Percentiles rank a stretch among this genome's conserved stretches.
Evolutionary conservation across 53 echinoderm and acorn worm species (phyloP).

Genomic region (Henricia sp.): DNA sequence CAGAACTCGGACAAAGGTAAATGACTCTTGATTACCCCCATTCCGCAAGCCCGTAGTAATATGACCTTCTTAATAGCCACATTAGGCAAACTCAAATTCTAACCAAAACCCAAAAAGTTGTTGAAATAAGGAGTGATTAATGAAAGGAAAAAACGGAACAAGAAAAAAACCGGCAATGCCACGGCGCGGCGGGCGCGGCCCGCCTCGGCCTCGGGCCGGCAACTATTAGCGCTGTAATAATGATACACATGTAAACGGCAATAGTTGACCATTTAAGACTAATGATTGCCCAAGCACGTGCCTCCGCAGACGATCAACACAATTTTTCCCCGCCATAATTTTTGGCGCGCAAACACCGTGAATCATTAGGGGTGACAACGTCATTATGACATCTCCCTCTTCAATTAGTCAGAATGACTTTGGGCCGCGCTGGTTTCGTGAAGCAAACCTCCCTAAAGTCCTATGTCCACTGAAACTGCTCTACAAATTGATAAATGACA

Average conservation of each 20-base stretch:
- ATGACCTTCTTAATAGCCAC: no score
- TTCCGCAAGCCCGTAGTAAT: no score
- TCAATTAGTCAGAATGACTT: slow-evolving; percentile 34
- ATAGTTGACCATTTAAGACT: slow-evolving; percentile 55
- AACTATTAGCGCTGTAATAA: background rate
- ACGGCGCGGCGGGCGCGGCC: background rate
- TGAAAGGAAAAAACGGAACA: background rate
- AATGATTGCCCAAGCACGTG: slow-evolving; percentile 49
- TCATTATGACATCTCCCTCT: slow-evolving; percentile 26
- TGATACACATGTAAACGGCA: slow-evolving; percentile 50
- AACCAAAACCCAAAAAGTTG: no score
- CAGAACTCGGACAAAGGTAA: no score
- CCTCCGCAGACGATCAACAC: slow-evolving; percentile 43
- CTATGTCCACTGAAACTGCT: slow-evolving; percentile 17
- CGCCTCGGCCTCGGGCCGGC: background rate
- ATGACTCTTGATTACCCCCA: no score
- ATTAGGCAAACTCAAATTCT: no score
- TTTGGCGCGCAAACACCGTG: slow-evolving; percentile 56
- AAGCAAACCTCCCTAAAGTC: background rate
- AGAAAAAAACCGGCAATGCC: background rate
- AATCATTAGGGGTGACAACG: slow-evolving; percentile 10
- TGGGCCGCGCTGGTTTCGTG: background rate
- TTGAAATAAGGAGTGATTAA: slow-evolving; percentile 50
- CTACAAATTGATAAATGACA: slow-evolving; percentile 45
- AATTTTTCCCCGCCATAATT: slow-evolving; percentile 22